These are phyloP conservation scores for Darevskia nairensis DNA, from an alignment of 2,797 vertebrate species.

Conservation along the genomic window DNA sequence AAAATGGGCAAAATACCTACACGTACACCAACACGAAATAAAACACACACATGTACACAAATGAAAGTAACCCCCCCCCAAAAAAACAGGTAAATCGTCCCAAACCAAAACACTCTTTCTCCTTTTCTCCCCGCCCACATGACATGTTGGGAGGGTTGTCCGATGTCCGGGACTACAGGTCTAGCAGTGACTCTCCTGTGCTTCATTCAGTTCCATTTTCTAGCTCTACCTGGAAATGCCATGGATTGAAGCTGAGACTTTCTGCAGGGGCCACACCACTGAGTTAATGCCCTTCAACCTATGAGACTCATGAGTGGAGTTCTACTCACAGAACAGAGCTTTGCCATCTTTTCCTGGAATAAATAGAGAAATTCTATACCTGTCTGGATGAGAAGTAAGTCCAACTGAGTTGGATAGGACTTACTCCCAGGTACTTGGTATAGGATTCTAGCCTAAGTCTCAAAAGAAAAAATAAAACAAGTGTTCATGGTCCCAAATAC, in stretches of 20 bases:
- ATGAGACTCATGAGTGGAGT: not conserved
- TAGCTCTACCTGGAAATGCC: not conserved
- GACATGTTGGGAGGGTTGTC: too few relatives aligned
- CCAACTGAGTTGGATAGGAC: not conserved
- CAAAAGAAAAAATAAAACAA: not conserved
- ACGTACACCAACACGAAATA: too few relatives aligned
- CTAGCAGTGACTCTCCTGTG: not conserved
- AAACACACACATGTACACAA: too few relatives aligned
- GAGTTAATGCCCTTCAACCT: not conserved
- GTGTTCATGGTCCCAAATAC: not conserved
- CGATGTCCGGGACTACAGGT: too few relatives aligned
- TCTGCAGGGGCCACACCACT: too few relatives aligned
- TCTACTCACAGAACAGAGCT: not conserved
- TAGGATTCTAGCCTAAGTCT: not conserved
- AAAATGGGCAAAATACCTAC: too few relatives aligned
- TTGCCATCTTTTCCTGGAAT: not conserved
- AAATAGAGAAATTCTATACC: not conserved
- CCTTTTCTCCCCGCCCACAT: too few relatives aligned
- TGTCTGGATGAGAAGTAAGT: not conserved
- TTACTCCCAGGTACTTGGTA: not conserved
- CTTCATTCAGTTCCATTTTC: not conserved
- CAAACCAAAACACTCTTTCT: too few relatives aligned
- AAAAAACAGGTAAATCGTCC: too few relatives aligned
- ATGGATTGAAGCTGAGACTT: too few relatives aligned
- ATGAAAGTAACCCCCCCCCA: too few relatives aligned